These are phyloP conservation scores for Fregetta grallaria DNA, from an alignment of 2,113 vertebrate genomes.

Conservation along the genomic window DNA sequence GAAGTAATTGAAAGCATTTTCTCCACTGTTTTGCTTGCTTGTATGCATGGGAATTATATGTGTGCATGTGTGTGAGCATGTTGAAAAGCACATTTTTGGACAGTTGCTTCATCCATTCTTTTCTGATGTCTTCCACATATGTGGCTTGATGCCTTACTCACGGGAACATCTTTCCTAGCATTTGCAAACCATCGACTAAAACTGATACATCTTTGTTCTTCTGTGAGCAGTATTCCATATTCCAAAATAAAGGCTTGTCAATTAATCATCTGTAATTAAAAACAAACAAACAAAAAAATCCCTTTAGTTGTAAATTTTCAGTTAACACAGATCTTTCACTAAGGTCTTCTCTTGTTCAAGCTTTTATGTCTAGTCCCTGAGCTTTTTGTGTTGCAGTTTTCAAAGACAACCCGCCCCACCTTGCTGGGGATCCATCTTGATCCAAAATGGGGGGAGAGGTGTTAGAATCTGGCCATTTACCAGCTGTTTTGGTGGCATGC, in stretches of 20 bases:
- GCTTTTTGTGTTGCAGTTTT: background rate
- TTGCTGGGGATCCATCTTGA: background rate
- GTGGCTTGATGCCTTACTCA: background rate
- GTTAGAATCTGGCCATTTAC: background rate
- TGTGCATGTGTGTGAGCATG: background rate
- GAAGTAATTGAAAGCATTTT: background rate
- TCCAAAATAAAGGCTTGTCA: background rate
- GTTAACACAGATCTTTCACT: background rate
- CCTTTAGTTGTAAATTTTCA: background rate
- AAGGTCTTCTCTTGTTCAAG: background rate
- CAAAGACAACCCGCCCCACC: background rate
- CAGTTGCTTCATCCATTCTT: background rate
- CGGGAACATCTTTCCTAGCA: background rate
- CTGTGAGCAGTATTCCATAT: background rate
- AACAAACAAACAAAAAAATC: background rate
- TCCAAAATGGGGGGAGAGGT: rapidly evolving
- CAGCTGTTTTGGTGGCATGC: background rate
- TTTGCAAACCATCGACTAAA: background rate
- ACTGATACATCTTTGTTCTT: background rate
- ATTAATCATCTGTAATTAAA: background rate
- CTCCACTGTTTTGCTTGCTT: background rate
- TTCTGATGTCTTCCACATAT: background rate
- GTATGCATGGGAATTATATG: background rate
- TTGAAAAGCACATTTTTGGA: background rate
- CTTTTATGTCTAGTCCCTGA: background rate